phyloP scores from a whole-genome alignment of 2,113 vertebrate genomes.

The Ellobius talpinus region DNA sequence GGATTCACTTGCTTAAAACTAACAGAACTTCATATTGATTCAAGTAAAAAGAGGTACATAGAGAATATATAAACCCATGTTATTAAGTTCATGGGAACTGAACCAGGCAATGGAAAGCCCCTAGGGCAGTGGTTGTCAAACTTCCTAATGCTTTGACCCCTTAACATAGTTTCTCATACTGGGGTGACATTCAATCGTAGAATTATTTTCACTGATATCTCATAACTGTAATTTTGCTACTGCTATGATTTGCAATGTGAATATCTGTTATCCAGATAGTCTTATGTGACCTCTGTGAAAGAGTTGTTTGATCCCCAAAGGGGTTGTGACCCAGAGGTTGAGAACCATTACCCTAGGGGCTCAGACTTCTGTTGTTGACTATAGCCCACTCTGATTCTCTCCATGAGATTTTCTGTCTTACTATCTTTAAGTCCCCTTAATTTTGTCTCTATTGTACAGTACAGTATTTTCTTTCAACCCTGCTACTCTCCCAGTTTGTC shows the following conservation, averaged over 20 bases:
- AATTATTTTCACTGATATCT: neutral
- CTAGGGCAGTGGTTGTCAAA: neutral
- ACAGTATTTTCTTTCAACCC: neutral
- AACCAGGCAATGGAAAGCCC: neutral
- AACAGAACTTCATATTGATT: slow-evolving; percentile 2
- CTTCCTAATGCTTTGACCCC: neutral
- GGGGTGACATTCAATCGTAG: neutral
- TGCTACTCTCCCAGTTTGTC: neutral
- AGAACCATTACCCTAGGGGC: neutral
- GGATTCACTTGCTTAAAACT: slow-evolving; percentile 17
- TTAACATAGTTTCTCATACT: neutral
- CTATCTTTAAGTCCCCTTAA: neutral
- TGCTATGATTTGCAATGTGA: neutral
- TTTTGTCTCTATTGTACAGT: neutral
- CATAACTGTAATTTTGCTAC: neutral
- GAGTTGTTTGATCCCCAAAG: neutral
- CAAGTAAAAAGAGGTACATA: neutral
- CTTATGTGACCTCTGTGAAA: neutral
- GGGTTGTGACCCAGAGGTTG: neutral
- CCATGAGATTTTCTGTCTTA: neutral
- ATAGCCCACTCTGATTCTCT: neutral
- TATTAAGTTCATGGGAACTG: slow-evolving; percentile 10
- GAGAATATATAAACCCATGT: neutral
- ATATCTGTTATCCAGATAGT: neutral
- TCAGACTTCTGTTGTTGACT: neutral